phyloP scores from a whole-genome alignment of 2,888 invertebrate genomes.

The Amaurobius ferox region DNA sequence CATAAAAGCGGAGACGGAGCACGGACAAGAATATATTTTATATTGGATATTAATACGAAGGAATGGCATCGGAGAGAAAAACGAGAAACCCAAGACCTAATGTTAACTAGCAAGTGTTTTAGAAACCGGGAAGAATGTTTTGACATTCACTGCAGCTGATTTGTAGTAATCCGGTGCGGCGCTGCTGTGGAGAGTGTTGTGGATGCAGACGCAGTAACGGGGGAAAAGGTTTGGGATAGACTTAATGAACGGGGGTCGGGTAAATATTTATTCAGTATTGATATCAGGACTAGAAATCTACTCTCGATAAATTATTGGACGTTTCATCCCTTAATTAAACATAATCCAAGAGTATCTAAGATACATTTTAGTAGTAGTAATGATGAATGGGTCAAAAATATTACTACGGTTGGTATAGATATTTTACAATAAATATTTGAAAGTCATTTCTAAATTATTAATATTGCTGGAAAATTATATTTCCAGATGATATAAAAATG shows the following conservation, averaged over 20 bases:
- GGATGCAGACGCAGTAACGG: constrained; percentile 7
- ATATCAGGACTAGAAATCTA: too few relatives aligned
- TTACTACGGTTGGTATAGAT: too few relatives aligned
- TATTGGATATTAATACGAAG: neutral
- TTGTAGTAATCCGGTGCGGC: neutral
- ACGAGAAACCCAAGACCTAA: neutral
- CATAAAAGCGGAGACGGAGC: neutral
- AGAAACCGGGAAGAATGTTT: neutral
- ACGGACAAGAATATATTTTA: neutral
- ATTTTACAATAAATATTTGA: too few relatives aligned
- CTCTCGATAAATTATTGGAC: too few relatives aligned
- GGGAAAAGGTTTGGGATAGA: neutral
- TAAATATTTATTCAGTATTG: neutral
- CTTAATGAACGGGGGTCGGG: neutral
- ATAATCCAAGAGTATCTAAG: too few relatives aligned
- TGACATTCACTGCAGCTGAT: neutral
- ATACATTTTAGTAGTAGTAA: too few relatives aligned
- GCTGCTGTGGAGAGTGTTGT: neutral
- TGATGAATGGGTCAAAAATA: too few relatives aligned
- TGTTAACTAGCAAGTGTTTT: neutral
- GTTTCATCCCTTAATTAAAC: too few relatives aligned
- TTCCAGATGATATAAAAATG: too few relatives aligned
- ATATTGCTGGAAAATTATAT: too few relatives aligned
- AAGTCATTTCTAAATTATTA: too few relatives aligned
- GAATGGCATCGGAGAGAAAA: neutral